Evolutionary conservation across 2,797 vertebrate species (phyloP).

Genomic region (Catostomus latipinnis): DNA sequence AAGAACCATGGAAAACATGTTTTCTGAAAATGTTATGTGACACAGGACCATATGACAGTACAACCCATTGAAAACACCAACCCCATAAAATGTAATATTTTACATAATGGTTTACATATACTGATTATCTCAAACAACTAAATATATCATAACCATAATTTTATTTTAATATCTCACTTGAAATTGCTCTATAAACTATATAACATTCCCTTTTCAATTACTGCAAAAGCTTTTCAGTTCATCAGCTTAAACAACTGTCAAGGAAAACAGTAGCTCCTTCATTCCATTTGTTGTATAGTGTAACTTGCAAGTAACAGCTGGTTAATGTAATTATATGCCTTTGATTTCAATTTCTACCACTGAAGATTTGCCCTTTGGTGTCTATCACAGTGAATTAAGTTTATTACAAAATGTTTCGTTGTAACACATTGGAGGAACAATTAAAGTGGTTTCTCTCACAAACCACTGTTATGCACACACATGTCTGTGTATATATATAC

Average conservation of each 20-base stretch:
- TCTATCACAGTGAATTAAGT: slow-evolving; percentile 29
- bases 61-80: no score
- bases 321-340: slow-evolving; percentile 43
- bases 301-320: slow-evolving; percentile 10
- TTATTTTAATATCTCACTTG: no score
- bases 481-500: slow-evolving; percentile 3
- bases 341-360: slow-evolving; percentile 17
- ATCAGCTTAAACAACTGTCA: not conserved
- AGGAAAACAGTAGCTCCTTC: not conserved
- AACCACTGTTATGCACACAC: not conserved
- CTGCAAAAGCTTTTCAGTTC: no score
- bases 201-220: no score
- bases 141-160: no score
- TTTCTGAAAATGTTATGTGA: no score
- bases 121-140: no score
- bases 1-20: no score
- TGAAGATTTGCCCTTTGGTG: slow-evolving; percentile 37
- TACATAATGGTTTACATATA: no score
- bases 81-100: no score
- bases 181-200: no score
- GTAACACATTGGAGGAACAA: not conserved
- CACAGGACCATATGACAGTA: no score
- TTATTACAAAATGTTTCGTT: slow-evolving; percentile 34
- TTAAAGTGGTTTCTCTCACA: not conserved
- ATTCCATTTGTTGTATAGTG: not conserved